phyloP scores from a whole-genome alignment of 2,113 vertebrate species.

The Seriola aureovittata region DNA sequence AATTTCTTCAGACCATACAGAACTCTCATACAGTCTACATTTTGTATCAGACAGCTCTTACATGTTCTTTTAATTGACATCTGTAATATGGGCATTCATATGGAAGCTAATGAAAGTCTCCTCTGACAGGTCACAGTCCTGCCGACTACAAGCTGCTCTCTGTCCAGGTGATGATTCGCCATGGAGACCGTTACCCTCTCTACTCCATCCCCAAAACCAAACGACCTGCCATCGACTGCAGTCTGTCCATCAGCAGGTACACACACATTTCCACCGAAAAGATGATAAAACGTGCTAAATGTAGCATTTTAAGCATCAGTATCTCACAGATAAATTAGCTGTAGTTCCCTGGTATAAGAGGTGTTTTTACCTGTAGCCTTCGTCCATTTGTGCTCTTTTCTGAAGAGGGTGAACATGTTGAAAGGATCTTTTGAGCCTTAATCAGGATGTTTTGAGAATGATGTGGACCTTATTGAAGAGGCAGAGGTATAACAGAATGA shows the following conservation, averaged over 20 bases:
- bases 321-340: too few relatives aligned
- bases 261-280: background rate
- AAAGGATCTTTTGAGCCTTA: too few relatives aligned
- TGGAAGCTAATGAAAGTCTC: conserved; percentile 21
- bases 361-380: too few relatives aligned
- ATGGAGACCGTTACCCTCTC: conserved; percentile 95
- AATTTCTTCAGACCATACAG: background rate
- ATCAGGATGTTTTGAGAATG: too few relatives aligned
- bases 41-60: background rate
- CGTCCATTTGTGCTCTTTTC: too few relatives aligned
- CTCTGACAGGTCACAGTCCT: conserved; percentile 91
- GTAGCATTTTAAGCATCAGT: background rate
- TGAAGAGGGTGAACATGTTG: too few relatives aligned
- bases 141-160: conserved; percentile 94
- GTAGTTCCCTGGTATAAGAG: too few relatives aligned
- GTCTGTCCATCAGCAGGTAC: conserved; percentile 90
- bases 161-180: conserved; percentile 96
- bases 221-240: conserved; percentile 94
- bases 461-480: too few relatives aligned
- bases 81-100: background rate
- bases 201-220: conserved; percentile 97
- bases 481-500: too few relatives aligned
- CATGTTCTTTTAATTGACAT: background rate
- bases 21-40: too few relatives aligned
- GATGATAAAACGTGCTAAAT: background rate